A percentile compares a stretch with the other conserved stretches of the same genome.
phyloP scores from a whole-genome alignment of 2,797 vertebrate species.

The Aphelocoma californica region DNA sequence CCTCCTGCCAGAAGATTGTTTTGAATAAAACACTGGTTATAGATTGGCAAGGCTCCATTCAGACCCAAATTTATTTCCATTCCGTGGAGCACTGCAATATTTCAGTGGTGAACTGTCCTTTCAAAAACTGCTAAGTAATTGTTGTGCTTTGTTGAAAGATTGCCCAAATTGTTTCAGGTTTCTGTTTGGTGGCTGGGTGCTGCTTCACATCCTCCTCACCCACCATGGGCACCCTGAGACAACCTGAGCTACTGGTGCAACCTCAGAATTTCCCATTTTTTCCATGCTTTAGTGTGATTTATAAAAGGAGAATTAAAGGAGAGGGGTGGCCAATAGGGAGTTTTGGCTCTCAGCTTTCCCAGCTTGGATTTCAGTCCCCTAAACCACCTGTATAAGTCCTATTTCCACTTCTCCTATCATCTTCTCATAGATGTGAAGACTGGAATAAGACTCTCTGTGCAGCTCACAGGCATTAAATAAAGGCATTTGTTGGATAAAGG shows the following conservation, averaged over 20 bases:
- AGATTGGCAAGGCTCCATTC: rapidly evolving
- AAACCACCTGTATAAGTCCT: background rate
- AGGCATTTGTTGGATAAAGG: background rate
- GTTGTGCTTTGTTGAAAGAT: background rate
- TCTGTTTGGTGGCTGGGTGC: background rate
- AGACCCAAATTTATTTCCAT: background rate
- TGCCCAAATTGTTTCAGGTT: background rate
- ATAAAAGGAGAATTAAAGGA: background rate
- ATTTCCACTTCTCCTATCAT: background rate
- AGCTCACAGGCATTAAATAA: background rate
- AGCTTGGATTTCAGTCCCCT: background rate
- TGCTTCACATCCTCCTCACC: background rate
- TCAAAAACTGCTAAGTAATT: background rate
- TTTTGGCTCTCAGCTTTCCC: background rate
- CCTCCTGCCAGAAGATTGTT: background rate
- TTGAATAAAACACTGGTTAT: background rate
- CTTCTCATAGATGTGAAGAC: background rate
- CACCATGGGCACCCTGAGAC: background rate
- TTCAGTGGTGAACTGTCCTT: background rate
- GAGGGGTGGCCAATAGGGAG: background rate
- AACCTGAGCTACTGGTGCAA: too few species aligned
- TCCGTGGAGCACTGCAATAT: background rate
- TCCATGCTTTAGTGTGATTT: too few species aligned
- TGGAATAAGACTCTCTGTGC: background rate
- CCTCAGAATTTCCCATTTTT: too few species aligned